These are phyloP conservation scores for Silvanus unidentatus DNA, from an alignment of 2,888 invertebrate genomes.

Conservation along the genomic window DNA sequence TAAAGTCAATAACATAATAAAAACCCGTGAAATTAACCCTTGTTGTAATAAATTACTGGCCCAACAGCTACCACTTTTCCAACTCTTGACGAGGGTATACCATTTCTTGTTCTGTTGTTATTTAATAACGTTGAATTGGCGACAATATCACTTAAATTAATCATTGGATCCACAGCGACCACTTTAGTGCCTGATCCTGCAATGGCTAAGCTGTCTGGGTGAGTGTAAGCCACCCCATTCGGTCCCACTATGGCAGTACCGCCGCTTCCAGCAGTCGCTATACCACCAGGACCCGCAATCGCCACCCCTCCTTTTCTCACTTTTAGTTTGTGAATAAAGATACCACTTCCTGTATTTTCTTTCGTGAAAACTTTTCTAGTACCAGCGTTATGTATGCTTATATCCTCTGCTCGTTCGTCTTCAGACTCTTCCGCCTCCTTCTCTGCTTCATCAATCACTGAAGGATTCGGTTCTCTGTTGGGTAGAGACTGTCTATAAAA, in stretches of 20 bases:
- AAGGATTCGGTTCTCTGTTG: constrained; percentile 15
- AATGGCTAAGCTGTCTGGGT: constrained; percentile 68
- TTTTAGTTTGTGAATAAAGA: constrained; percentile 63
- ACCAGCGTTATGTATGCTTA: constrained; percentile 29
- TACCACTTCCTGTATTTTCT: constrained; percentile 53
- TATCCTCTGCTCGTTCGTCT: constrained; percentile 32
- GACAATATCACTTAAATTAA: constrained; percentile 55
- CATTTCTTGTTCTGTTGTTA: constrained; percentile 34
- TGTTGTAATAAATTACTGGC: constrained; percentile 63
- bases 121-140: constrained; percentile 25
- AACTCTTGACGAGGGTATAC: constrained; percentile 48
- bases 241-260: constrained; percentile 78
- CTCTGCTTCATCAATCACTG: constrained; percentile 25
- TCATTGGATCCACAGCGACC: constrained; percentile 58
- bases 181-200: constrained; percentile 70
- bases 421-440: constrained; percentile 22
- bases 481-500: constrained; percentile 19
- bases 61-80: constrained; percentile 69
- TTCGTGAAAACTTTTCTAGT: constrained; percentile 37
- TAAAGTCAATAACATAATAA: constrained; percentile 13
- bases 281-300: constrained; percentile 76
- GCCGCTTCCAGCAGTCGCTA: constrained; percentile 72
- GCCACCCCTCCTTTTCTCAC: constrained; percentile 72
- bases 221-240: constrained; percentile 69
- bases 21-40: constrained; percentile 25